Evolutionary conservation across 2,113 vertebrate genomes (phyloP), one percentile per base, ranked within the genome.

Genomic region (Bos javanicus): DNA sequence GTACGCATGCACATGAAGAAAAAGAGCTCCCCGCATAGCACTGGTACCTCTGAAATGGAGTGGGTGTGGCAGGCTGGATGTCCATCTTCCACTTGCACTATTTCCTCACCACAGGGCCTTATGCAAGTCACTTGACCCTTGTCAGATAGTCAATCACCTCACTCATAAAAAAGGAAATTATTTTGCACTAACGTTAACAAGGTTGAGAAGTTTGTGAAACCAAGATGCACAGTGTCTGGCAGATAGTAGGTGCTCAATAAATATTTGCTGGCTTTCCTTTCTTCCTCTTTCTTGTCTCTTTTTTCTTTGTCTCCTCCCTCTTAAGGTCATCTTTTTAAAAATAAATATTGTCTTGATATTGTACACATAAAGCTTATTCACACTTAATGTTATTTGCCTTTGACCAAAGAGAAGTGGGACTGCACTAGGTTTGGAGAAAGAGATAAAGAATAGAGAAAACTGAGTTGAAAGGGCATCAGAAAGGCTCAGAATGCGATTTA

Each of bases 1-100:
- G 23, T 7, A 14, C 0, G 1, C 19, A 25, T 43, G 71, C 21
- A 43, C 1, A 1, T 64, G 67, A 54, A 23, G 3, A 2, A 25
- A 64, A 54, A 57, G 5, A 59, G 7, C 11, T 16, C 36, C 13
- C 56, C 7, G 50, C 13, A 9, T 5, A 6, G 16, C 12, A 26
- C 62, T 36, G 7, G 11, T 5, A 16, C 23, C 57, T 59, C 39
- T 60, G 26, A 36, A 50, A 46, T 2, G 7, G 10, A 76, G 21
- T 43, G 62, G 12, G 9, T 9, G 60, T 16, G 19, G 21, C 10
- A 50, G 1, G 7, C 21, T 39, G 7, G 1, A 3, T 26, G 19
- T 43, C 33, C 6, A 25, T 25, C 67, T 46, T 12, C 16, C 36
- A 21, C 10, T 23, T 19, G 3, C 2, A 56, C 57, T 30, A 3